phyloP scores from a whole-genome alignment of 2,888 invertebrate genomes.

The Chrysotoxum bicinctum region DNA sequence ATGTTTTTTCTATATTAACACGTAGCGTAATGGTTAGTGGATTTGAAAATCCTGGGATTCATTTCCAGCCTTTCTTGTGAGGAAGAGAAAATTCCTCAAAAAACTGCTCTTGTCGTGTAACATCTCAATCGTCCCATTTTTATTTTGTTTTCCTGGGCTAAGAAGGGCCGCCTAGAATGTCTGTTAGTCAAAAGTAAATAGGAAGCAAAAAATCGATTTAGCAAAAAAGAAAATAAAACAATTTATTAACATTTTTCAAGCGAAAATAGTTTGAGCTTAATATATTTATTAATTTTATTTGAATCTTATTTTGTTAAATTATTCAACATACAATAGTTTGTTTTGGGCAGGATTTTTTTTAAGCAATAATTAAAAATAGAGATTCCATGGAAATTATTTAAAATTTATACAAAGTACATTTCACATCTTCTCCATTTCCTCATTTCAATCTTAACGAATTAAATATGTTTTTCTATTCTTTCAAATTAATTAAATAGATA shows the following conservation, averaged over 20 bases:
- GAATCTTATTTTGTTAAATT: slow-evolving; percentile 59
- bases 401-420: slow-evolving; percentile 26
- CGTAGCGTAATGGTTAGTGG: too few species aligned
- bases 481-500: neutral
- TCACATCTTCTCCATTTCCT: slow-evolving; percentile 3
- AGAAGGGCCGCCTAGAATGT: too few species aligned
- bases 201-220: too few species aligned
- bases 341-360: slow-evolving; percentile 60
- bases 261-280: slow-evolving; percentile 66
- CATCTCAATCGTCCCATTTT: too few species aligned
- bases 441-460: slow-evolving; percentile 18
- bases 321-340: slow-evolving; percentile 60
- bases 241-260: slow-evolving; percentile 54
- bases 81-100: too few species aligned
- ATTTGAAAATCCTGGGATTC: too few species aligned
- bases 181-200: too few species aligned
- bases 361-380: slow-evolving; percentile 55
- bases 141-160: too few species aligned
- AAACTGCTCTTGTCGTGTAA: too few species aligned
- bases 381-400: slow-evolving; percentile 1
- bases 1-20: too few species aligned
- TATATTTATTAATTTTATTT: slow-evolving; percentile 24
- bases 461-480: slow-evolving; percentile 23
- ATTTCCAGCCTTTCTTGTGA: too few species aligned
- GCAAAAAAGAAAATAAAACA: neutral